Conservation (phyloP, 64 coral and sea anemone genomes). For the Porites lutea region DNA sequence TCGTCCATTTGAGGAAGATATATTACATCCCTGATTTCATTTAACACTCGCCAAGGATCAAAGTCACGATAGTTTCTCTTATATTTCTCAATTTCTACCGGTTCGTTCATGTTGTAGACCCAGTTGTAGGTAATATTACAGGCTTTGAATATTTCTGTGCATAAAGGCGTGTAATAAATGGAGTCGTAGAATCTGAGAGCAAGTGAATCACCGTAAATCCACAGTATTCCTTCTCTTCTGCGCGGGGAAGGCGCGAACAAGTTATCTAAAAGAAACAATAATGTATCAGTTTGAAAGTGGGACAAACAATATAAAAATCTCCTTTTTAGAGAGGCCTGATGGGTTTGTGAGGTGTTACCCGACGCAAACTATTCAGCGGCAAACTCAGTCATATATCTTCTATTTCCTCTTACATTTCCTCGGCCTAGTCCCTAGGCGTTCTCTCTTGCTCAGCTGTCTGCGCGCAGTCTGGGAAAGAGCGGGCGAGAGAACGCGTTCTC, state of each 20-base stretch:
- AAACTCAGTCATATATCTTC: too few relatives aligned
- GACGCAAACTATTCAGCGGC: too few relatives aligned
- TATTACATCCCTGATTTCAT: conserved; percentile 79
- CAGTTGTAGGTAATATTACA: conserved; percentile 80
- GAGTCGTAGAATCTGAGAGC: conserved; percentile 69
- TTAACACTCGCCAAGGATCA: conserved; percentile 49
- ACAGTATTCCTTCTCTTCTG: conserved; percentile 56
- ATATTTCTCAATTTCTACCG: conserved; percentile 50
- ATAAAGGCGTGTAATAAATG: conserved; percentile 51
- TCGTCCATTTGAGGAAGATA: conserved; percentile 80
- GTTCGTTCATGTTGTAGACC: conserved; percentile 78
- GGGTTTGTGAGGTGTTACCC: too few relatives aligned
- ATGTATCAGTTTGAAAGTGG: neutral
- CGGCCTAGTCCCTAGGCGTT: too few relatives aligned
- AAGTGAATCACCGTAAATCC: conserved; percentile 87
- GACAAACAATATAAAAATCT: neutral
- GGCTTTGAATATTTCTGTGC: conserved; percentile 40
- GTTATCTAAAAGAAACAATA: conserved; percentile 22
- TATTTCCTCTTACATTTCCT: too few relatives aligned
- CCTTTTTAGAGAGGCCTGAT: too few relatives aligned
- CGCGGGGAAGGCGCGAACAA: conserved; percentile 49
- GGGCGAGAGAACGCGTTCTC: too few relatives aligned
- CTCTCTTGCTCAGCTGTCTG: too few relatives aligned
- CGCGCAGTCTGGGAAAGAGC: too few relatives aligned
- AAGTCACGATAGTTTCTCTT: conserved; percentile 71